Conservation (phyloP, 2,113 vertebrate species). For the human region DNA sequence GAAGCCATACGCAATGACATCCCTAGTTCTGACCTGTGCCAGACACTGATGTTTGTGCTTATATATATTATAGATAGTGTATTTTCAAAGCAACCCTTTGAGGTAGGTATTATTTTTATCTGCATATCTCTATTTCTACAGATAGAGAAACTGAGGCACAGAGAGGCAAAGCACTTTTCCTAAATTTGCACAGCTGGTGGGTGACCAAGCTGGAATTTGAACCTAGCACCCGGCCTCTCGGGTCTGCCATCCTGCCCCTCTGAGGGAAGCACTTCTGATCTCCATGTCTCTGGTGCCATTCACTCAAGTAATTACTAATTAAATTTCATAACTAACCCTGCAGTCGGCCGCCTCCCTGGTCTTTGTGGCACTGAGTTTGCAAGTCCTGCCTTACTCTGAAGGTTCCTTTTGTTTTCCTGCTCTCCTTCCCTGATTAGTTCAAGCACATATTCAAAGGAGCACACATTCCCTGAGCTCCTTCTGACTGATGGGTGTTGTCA, state of each 20-base stretch:
- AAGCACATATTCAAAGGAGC: background rate
- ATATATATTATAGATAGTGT: background rate
- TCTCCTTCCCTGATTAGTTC: background rate
- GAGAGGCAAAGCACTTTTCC: background rate
- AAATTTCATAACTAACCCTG: background rate
- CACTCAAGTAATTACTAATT: background rate
- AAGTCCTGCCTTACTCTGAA: accelerated
- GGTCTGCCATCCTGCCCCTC: background rate
- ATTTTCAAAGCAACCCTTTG: background rate
- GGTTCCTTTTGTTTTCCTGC: background rate
- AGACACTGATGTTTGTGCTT: background rate
- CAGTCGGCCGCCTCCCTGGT: accelerated
- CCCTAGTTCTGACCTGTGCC: background rate
- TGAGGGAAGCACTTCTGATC: background rate
- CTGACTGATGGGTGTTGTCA: background rate
- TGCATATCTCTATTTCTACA: background rate
- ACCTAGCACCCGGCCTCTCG: background rate
- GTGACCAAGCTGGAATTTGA: background rate
- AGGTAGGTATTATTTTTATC: background rate
- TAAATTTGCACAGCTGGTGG: background rate
- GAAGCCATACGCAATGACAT: background rate
- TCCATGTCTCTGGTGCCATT: background rate
- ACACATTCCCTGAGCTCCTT: background rate
- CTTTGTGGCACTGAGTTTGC: background rate
- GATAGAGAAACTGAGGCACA: background rate